These are phyloP conservation scores for Eleutherodactylus coqui DNA, from an alignment of 2,797 vertebrate species.

Conservation along the genomic window DNA sequence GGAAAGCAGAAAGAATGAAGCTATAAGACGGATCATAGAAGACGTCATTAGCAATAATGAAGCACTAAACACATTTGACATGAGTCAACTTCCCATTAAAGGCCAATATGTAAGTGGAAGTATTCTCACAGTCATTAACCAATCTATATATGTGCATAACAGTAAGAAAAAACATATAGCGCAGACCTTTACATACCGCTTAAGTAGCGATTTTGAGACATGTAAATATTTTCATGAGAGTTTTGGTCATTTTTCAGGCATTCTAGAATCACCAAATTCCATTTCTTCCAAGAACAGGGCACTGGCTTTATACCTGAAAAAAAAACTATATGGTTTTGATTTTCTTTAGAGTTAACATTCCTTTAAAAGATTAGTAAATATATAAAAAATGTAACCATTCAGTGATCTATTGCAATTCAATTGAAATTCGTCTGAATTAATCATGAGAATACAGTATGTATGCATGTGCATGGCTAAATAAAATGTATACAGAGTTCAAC, in stretches of 20 bases:
- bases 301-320: constrained; percentile 67
- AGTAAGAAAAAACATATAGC: not conserved
- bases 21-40: not conserved
- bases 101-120: not conserved
- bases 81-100: not conserved
- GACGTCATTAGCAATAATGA: not conserved
- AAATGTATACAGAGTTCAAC: no score
- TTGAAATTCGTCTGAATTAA: no score
- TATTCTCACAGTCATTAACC: not conserved
- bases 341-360: no score
- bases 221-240: not conserved
- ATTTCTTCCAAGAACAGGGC: constrained; percentile 68
- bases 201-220: not conserved
- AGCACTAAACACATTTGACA: not conserved
- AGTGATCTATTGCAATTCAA: no score
- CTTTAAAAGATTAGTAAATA: no score
- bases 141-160: not conserved
- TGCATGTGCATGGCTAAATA: no score
- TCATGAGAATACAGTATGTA: no score
- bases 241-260: not conserved
- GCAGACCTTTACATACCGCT: constrained; percentile 5
- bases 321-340: no score
- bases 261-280: constrained; percentile 66
- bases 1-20: not conserved
- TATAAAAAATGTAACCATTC: no score